Conservation (phyloP, 2,797 vertebrate species). For the Myiotriccus ornatus region DNA sequence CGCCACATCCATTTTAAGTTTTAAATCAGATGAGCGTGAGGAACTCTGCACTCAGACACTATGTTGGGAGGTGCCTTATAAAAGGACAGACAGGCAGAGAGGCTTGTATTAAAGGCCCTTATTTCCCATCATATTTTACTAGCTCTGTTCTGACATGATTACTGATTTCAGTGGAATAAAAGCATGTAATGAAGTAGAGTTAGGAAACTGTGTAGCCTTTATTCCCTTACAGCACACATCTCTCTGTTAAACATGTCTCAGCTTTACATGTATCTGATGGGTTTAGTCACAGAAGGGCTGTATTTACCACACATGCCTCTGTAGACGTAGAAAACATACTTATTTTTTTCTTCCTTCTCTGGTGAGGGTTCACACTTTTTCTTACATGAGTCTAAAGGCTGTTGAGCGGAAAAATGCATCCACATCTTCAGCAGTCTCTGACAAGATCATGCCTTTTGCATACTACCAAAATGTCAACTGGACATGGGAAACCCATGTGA, state of each 20-base stretch:
- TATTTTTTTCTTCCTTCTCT: not conserved
- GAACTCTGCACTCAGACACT: slow-evolving; percentile 48
- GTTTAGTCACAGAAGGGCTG: not conserved
- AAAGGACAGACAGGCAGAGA: slow-evolving; percentile 44
- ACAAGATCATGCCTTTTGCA: not conserved
- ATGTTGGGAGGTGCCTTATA: slow-evolving; percentile 18
- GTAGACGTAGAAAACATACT: not conserved
- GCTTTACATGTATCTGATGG: not conserved
- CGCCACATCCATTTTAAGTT: slow-evolving; percentile 11
- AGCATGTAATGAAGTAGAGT: not conserved
- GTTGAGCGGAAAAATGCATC: not conserved
- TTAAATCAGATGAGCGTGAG: slow-evolving; percentile 32
- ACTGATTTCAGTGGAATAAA: not conserved
- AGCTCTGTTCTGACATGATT: not conserved
- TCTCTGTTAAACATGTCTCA: not conserved
- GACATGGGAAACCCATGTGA: not conserved
- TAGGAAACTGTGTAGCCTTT: not conserved
- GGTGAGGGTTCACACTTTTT: not conserved
- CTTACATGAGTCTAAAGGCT: not conserved
- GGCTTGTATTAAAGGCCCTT: not conserved
- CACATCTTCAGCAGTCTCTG: not conserved
- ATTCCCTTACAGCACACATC: not conserved
- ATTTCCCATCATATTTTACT: not conserved
- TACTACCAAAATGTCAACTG: not conserved
- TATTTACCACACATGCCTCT: not conserved